Evolutionary conservation across 2,888 invertebrate species (phyloP).

Genomic region (Agonum fuliginosum): DNA sequence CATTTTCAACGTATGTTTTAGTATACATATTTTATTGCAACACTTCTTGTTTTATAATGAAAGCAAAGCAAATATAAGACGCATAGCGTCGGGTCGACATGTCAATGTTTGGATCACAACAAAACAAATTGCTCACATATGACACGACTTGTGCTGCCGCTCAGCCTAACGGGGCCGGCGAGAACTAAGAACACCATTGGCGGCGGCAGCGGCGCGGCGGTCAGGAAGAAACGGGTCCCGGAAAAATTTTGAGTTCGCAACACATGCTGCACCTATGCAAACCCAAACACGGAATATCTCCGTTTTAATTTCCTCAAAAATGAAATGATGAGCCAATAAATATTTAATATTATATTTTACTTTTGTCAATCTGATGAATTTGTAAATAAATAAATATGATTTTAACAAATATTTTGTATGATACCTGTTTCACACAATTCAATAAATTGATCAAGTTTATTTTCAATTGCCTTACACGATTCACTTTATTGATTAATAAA

Average conservation of each 20-base stretch:
- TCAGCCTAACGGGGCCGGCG: background rate
- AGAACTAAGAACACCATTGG: conserved; percentile 1
- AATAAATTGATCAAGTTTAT: too few relatives aligned
- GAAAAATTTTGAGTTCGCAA: conserved; percentile 7
- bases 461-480: too few relatives aligned
- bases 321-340: too few relatives aligned
- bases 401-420: too few relatives aligned
- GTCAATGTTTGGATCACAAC: conserved; percentile 59
- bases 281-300: too few relatives aligned
- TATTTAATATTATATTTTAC: background rate
- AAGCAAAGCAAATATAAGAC: conserved; percentile 37
- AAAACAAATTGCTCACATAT: conserved; percentile 56
- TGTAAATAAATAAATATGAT: too few relatives aligned
- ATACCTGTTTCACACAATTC: too few relatives aligned
- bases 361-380: background rate
- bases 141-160: conserved; percentile 42
- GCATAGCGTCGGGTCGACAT: conserved; percentile 48
- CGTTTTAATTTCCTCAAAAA: too few relatives aligned
- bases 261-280: too few relatives aligned
- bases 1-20: conserved; percentile 46
- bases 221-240: background rate
- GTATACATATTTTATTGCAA: conserved; percentile 41
- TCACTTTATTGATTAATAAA: too few relatives aligned
- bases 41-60: conserved; percentile 16
- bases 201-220: too few relatives aligned